These are phyloP conservation scores for Natator depressus DNA, from an alignment of 2,113 vertebrate genomes.

Conservation along the genomic window DNA sequence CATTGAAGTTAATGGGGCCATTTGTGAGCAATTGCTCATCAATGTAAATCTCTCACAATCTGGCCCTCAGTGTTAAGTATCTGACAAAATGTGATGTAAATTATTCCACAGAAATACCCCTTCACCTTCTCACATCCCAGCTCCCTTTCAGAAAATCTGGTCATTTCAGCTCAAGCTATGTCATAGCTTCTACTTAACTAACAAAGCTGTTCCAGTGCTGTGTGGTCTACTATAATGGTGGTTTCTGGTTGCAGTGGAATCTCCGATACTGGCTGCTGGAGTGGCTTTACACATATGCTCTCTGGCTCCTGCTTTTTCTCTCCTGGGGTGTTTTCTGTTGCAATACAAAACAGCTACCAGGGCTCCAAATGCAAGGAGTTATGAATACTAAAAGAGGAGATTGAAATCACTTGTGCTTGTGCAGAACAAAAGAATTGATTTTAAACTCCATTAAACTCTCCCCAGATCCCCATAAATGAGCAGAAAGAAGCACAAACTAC, in stretches of 20 bases:
- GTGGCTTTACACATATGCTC: not conserved
- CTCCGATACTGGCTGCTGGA: fast-evolving
- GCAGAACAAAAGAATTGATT: not conserved
- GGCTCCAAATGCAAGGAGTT: not conserved
- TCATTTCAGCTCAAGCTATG: not conserved
- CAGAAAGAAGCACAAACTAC: not conserved
- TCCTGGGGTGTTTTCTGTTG: not conserved
- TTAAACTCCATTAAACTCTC: not conserved
- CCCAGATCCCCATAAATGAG: not conserved
- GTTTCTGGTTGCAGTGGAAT: not conserved
- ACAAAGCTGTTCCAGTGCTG: not conserved
- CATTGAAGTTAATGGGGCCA: not conserved
- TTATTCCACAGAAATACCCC: not conserved
- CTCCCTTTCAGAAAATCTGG: not conserved
- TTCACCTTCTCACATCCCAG: not conserved
- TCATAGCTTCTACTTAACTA: not conserved
- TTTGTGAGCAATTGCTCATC: not conserved
- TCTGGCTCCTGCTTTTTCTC: not conserved
- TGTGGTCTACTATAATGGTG: fast-evolving
- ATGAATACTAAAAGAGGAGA: not conserved
- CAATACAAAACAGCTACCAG: conserved; percentile 38
- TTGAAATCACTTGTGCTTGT: conserved; percentile 37
- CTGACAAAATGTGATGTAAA: not conserved
- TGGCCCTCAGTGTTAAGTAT: not conserved
- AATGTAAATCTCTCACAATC: not conserved